Evolutionary conservation across 2,888 invertebrate species (phyloP), one percentile per base, ranked within the genome.

Genomic region (Argyresthia goedartella): DNA sequence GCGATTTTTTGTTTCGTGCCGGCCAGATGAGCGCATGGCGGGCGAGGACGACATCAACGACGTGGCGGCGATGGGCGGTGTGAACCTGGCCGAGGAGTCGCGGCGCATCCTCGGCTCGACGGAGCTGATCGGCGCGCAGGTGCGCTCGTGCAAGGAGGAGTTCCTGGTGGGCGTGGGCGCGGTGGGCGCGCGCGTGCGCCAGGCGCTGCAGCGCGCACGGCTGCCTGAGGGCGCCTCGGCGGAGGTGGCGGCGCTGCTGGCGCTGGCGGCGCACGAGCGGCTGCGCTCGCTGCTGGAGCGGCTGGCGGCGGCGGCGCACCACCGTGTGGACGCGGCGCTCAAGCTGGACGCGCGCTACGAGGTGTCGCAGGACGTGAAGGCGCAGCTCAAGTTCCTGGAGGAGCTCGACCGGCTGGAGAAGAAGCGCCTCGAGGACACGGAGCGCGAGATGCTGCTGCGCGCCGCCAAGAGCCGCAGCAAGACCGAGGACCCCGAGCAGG

Each of bases 51-150:
- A 99, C 75, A 97, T 98, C 67, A 99, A 98, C 71, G 98, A 99
- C 85, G 98, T 99, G 11, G 98, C 98, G 35, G 97, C 98, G 9
- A 98, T 99, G 98, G 98, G 98, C 57, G 98, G 98, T 50, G 98
- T 99, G 52, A 99, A 99, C 85, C 88, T 99, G 65, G 95, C 95
- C 0, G 98, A 99, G 81, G 98, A 99, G 81, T 94, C 95, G 41
- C 97, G 97, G 76, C 92, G 96, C 76, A 98, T 98, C 67, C 89
- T 98, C 55, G 96, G 96, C 11, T 92, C 95, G 13, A 94, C 95
- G 1, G 95, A 96, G 66, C 91, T 95, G 74, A 94, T 96, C 59
- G 95, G 96, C 33, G 94, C 95, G 1, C 95, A 96, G 74, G 93
- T 94, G 56, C 82, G 89, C 52, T 97, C 97, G 0, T 97, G 97